phyloP scores from a whole-genome alignment of 2,888 invertebrate species.

The Liopterus haemorrhoidalis region DNA sequence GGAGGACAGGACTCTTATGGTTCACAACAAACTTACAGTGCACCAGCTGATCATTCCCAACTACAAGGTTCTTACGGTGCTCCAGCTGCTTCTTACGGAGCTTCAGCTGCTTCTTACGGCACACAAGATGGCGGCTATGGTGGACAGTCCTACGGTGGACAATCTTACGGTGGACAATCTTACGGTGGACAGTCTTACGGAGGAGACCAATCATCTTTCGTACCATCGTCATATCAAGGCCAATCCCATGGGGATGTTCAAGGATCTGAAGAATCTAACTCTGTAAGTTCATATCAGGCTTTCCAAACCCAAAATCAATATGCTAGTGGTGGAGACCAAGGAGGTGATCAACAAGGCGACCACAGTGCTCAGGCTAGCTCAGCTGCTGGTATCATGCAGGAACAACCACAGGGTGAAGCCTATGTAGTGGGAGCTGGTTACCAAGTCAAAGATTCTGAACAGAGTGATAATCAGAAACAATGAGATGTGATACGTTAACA shows the following conservation, averaged over 20 bases:
- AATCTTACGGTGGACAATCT: constrained; percentile 40
- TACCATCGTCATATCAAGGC: too few species aligned
- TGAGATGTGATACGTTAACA: too few species aligned
- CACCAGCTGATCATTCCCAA: too few species aligned
- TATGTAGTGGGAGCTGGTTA: constrained; percentile 20
- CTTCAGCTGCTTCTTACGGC: constrained; percentile 36
- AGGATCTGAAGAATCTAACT: constrained; percentile 35
- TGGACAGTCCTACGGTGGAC: constrained; percentile 40
- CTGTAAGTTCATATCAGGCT: constrained; percentile 37
- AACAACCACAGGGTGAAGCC: constrained; percentile 16
- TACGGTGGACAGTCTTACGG: constrained; percentile 38
- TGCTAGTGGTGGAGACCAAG: constrained; percentile 11
- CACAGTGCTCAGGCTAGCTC: constrained; percentile 19
- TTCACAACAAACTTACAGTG: neutral
- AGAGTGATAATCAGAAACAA: too few species aligned
- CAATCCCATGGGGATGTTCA: too few species aligned
- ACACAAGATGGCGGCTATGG: constrained; percentile 39
- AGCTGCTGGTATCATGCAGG: too few species aligned
- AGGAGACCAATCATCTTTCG: too few species aligned
- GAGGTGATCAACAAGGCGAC: constrained; percentile 15
- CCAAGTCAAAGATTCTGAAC: too few species aligned
- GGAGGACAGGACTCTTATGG: constrained; percentile 11
- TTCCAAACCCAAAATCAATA: constrained; percentile 27
- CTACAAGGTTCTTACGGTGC: constrained; percentile 34
- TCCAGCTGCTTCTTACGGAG: constrained; percentile 41